Conservation (phyloP, 2,888 invertebrate species). For the Caenorhabditis parvicauda region DNA sequence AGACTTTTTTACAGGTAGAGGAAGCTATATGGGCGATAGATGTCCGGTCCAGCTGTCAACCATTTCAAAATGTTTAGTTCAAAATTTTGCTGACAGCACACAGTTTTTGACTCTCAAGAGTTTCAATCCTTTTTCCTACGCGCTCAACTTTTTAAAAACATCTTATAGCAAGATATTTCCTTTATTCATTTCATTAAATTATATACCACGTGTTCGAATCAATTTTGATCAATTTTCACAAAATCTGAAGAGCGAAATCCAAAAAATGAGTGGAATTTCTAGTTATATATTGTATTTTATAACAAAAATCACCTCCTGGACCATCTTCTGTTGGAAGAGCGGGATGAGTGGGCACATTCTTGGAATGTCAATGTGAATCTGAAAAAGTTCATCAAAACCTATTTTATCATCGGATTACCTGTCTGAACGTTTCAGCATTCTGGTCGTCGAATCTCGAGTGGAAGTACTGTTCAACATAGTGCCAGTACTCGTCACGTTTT, state of each 20-base stretch:
- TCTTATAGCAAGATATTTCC: background rate
- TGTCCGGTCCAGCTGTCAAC: too few species aligned
- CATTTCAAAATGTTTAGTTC: too few species aligned
- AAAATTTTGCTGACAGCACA: too few species aligned
- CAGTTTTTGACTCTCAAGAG: too few species aligned
- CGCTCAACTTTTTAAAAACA: too few species aligned
- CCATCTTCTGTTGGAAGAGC: constrained; percentile 89
- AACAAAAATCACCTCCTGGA: constrained; percentile 70
- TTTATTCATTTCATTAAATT: background rate
- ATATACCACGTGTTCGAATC: background rate
- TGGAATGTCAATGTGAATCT: constrained; percentile 98
- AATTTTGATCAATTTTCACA: background rate
- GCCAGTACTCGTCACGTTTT: constrained; percentile 92
- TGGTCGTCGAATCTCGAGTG: constrained; percentile 83
- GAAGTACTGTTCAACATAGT: constrained; percentile 92
- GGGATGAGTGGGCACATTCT: constrained; percentile 96
- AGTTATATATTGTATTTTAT: background rate
- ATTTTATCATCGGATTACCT: constrained; percentile 66
- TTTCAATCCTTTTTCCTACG: too few species aligned
- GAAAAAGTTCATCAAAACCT: constrained; percentile 29
- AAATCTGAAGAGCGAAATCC: too few species aligned
- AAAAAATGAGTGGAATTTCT: too few species aligned
- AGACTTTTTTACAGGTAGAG: too few species aligned
- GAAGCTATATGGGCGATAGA: too few species aligned
- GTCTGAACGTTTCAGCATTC: constrained; percentile 87